Base-by-base conservation (phyloP, 1,140 invertebrate species). In the Calycopis cecrops region DNA sequence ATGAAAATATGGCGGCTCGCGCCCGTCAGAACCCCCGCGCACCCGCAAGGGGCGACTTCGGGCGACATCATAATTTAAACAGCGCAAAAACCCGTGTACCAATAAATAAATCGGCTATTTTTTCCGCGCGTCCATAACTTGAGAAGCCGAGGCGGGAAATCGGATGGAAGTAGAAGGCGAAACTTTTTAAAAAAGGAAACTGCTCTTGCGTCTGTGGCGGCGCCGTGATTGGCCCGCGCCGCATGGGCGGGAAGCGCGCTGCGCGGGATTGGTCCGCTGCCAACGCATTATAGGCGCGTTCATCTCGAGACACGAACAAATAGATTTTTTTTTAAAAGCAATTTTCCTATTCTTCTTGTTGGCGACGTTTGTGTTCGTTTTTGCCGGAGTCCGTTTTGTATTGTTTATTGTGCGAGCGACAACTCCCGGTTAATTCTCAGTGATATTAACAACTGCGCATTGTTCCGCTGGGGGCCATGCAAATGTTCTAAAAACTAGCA, bases 291-390 rank as follows among this genome's bases (percentile, higher is more conserved):
- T 79, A 81, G 76, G 75, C 79, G 77, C 78, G 73, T 65, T 76
- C 80, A 73, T 79, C 79, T 82, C 77, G 69, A 74, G 69, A 76
- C 67, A 67, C 73, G 71, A 76, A 79, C 80, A 81, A 85, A 82
- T 84, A 84, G 82, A 84, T 85, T 85, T 85, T 85, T 73, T 85
- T 80, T 80, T 28, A 79, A 83, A 85, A 85, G 80, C 77, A 85
- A 86, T 86, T 86, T 86, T 86, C 83, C 83, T 84, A 86, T 84
- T 84, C 73, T 85, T 85, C 83, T 84, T 86, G 79, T 86, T 86
- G 79, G 62, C 67, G 69, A 73, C 62, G 76, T 84, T 83, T 76
- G 64, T 76, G 79, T 79, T 82, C 73, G 78, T 81, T 84, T 86
- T 86, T 84, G 76, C 71, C 74, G 64, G 61, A 57, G 63, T 63